Percentiles rank a stretch among this genome's conserved stretches.
phyloP scores from a whole-genome alignment of 2,888 invertebrate genomes.

The Catocala sponsa region DNA sequence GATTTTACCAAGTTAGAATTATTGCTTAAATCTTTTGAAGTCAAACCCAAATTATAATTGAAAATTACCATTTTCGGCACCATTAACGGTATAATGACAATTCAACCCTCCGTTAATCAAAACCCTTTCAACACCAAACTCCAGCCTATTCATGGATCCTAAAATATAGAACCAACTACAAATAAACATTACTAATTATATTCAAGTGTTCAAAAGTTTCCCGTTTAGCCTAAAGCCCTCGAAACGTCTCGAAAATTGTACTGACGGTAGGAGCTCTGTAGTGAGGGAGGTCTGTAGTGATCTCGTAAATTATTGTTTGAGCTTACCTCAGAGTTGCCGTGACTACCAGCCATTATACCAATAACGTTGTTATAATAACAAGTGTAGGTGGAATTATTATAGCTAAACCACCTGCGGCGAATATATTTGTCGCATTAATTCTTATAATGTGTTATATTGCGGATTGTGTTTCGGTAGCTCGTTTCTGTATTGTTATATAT shows the following conservation, averaged over 20 bases:
- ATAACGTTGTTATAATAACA: slow-evolving; percentile 37
- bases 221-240: slow-evolving; percentile 25
- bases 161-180: slow-evolving; percentile 8
- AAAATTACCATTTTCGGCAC: not conserved
- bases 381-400: slow-evolving; percentile 24
- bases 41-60: not conserved
- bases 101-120: slow-evolving; percentile 15
- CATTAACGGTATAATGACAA: slow-evolving; percentile 8
- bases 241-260: slow-evolving; percentile 34
- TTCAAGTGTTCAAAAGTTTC: slow-evolving; percentile 39
- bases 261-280: slow-evolving; percentile 1
- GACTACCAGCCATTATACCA: slow-evolving; percentile 36
- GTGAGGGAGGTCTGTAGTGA: slow-evolving; percentile 14
- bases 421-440: slow-evolving; percentile 19
- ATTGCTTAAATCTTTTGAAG: not conserved
- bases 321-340: slow-evolving; percentile 32
- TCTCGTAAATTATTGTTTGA: slow-evolving; percentile 38
- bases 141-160: slow-evolving; percentile 15
- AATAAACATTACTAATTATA: slow-evolving; percentile 37
- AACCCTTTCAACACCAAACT: slow-evolving; percentile 10
- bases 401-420: slow-evolving; percentile 28
- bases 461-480: no score
- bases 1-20: not conserved
- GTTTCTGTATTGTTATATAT: no score
- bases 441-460: slow-evolving; percentile 11